Conservation (phyloP, 2,797 vertebrate genomes). For the Gorsachius magnificus region DNA sequence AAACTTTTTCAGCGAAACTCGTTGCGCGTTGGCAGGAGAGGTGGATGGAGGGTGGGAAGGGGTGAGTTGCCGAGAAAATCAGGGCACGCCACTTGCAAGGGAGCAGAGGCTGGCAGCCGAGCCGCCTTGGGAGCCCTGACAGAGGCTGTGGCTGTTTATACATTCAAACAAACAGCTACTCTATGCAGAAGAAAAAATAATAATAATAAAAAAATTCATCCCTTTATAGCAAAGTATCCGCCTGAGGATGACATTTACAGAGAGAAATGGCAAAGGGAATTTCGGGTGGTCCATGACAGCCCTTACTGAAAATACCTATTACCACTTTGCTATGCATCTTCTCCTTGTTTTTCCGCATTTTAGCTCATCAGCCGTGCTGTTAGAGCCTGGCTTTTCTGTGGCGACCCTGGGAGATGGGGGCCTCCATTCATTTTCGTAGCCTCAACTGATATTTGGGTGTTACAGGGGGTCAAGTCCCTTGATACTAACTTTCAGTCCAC, state of each 20-base stretch:
- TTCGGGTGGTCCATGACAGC: neutral
- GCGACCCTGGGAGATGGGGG: neutral
- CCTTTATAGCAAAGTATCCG: neutral
- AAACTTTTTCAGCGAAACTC: neutral
- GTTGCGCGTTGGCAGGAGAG: fast-evolving
- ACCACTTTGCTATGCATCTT: neutral
- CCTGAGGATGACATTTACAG: neutral
- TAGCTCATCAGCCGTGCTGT: neutral
- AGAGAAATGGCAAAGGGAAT: neutral
- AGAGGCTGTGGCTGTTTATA: neutral
- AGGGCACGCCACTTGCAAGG: fast-evolving
- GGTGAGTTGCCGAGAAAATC: fast-evolving
- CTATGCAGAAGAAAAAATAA: neutral
- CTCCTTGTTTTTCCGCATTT: neutral
- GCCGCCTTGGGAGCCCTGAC: neutral
- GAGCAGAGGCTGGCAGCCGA: neutral
- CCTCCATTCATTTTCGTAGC: neutral
- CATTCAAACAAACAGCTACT: neutral
- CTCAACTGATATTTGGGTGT: neutral
- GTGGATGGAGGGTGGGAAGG: neutral
- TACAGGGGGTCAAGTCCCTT: neutral
- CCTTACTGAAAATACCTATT: neutral
- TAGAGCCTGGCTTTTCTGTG: fast-evolving
- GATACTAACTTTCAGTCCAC: neutral
- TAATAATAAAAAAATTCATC: neutral